These are phyloP conservation scores for Loxodonta africana DNA, from an alignment of 2,113 vertebrate species.

Conservation along the genomic window DNA sequence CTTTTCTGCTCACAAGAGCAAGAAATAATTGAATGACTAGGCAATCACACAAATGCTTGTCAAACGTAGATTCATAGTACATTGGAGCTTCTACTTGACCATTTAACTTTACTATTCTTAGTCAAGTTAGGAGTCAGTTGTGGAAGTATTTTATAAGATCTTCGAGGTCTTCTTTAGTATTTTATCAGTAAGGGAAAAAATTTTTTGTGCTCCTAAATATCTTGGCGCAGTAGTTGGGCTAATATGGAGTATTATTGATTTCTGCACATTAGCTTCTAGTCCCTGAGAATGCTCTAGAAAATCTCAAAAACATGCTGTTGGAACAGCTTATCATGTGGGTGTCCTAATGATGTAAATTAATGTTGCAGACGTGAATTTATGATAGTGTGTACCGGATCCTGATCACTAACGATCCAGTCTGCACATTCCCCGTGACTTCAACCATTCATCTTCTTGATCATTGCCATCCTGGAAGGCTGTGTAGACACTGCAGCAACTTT, in stretches of 20 bases:
- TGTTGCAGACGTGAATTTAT: background rate
- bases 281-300: background rate
- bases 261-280: background rate
- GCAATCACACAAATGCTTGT: background rate
- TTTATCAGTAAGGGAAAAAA: background rate
- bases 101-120: background rate
- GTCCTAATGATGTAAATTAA: background rate
- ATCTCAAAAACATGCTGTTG: background rate
- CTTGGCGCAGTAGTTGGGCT: background rate
- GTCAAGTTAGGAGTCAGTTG: background rate
- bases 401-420: background rate
- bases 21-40: background rate
- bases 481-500: background rate
- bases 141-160: background rate
- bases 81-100: background rate
- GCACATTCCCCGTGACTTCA: no score
- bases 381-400: background rate
- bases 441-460: background rate
- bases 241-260: background rate
- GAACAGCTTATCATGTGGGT: background rate
- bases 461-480: background rate
- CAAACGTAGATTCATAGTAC: background rate
- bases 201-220: background rate
- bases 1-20: background rate
- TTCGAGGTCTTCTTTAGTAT: background rate